These are phyloP conservation scores for Phylloscopus trochiloides DNA, from an alignment of 2,113 vertebrate genomes.

Conservation along the genomic window DNA sequence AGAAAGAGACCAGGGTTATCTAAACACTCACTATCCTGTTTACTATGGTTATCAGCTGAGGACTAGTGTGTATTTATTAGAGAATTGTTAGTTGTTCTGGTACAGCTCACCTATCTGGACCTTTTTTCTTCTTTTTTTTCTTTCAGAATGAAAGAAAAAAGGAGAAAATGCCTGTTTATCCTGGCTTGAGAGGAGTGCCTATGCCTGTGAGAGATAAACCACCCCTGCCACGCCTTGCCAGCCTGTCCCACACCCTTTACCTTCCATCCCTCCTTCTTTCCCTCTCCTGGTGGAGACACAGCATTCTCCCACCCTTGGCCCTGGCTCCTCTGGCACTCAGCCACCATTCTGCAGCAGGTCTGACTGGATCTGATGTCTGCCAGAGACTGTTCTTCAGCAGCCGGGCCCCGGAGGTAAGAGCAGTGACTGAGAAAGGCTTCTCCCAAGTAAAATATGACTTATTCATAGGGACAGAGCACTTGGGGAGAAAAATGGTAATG, in stretches of 20 bases:
- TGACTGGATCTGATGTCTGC: background rate
- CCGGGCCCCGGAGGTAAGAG: fast-evolving
- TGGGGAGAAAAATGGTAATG: background rate
- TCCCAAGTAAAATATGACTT: background rate
- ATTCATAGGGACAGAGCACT: background rate
- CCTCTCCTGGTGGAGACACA: background rate
- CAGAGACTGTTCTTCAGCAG: background rate
- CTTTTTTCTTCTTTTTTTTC: background rate
- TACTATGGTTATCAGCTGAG: background rate
- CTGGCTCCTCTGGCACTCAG: background rate
- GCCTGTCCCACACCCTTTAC: background rate
- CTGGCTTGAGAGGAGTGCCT: background rate
- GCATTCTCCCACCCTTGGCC: background rate
- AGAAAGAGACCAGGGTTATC: background rate
- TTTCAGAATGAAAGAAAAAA: background rate
- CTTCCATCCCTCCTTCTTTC: background rate
- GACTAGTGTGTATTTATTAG: background rate
- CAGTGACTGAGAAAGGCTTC: background rate
- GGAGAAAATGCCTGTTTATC: background rate
- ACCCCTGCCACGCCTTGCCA: fast-evolving
- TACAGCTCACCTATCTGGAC: background rate
- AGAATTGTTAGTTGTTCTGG: background rate
- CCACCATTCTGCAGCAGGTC: background rate
- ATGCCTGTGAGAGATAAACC: background rate
- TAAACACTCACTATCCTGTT: background rate